These are phyloP conservation scores for Cheilosia soror DNA, from an alignment of 2,888 invertebrate genomes.

Conservation along the genomic window DNA sequence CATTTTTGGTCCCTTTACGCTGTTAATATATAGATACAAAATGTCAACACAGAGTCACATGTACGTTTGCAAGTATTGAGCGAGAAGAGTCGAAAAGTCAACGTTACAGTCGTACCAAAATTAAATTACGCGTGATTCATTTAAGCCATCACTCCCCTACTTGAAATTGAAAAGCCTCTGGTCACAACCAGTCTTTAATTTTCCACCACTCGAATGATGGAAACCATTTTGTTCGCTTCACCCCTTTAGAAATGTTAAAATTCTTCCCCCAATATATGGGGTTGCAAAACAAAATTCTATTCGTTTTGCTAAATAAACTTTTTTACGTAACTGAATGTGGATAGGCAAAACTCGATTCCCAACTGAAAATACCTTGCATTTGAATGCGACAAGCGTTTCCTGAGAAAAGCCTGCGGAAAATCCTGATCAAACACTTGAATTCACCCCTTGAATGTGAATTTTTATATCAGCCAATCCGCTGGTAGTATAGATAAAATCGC, in stretches of 20 bases:
- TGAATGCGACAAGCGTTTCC: conserved; percentile 19
- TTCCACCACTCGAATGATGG: conserved; percentile 5
- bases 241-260: conserved; percentile 1
- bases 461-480: conserved; percentile 55
- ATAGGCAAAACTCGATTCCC: neutral
- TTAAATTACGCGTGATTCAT: no score
- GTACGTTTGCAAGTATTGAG: no score
- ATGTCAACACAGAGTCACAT: no score
- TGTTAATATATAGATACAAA: no score
- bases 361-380: neutral
- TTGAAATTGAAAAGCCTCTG: no score
- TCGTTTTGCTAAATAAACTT: conserved; percentile 1
- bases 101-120: no score
- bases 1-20: no score
- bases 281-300: conserved; percentile 28
- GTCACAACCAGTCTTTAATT: neutral
- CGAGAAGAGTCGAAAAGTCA: no score
- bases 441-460: conserved; percentile 36
- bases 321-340: neutral
- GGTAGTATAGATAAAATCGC: conserved; percentile 41
- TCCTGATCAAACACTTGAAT: conserved; percentile 26
- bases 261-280: conserved; percentile 13
- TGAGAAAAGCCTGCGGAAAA: conserved; percentile 4
- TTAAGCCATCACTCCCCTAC: no score
- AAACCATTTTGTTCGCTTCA: conserved; percentile 38